Percentiles rank a stretch among this genome's conserved stretches.
Conservation (phyloP, 30 jellyfish, hydroid and myxozoan species). For the Turritopsis dohrnii region DNA sequence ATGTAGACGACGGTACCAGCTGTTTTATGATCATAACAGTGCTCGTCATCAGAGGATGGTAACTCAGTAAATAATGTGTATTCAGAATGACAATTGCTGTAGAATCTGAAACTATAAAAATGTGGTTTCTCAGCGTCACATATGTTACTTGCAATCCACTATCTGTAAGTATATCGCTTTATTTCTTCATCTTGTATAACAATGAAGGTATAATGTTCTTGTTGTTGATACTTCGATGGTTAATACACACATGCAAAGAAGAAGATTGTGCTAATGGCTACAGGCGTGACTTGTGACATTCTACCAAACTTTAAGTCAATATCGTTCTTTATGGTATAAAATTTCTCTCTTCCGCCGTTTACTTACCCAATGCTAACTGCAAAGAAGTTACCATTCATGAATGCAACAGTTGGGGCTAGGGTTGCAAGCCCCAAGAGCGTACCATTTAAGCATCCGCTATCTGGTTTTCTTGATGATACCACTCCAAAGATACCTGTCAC, state of each 20-base stretch:
- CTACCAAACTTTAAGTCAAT: too few relatives aligned
- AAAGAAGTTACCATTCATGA: conserved; percentile 12
- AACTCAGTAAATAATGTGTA: neutral
- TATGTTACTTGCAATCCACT: too few relatives aligned
- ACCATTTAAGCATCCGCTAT: neutral
- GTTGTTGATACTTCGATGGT: too few relatives aligned
- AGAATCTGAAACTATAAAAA: neutral
- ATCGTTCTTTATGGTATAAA: too few relatives aligned
- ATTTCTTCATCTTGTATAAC: too few relatives aligned
- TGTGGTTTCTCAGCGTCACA: neutral
- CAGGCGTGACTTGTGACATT: too few relatives aligned
- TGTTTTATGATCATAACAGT: neutral
- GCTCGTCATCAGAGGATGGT: neutral
- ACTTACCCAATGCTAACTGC: neutral
- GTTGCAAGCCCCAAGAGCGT: conserved; percentile 4
- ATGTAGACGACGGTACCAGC: neutral
- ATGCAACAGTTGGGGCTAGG: neutral
- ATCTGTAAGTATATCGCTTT: too few relatives aligned
- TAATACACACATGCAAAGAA: too few relatives aligned
- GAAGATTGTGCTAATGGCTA: too few relatives aligned
- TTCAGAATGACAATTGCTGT: neutral
- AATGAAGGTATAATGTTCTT: too few relatives aligned
- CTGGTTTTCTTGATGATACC: neutral
- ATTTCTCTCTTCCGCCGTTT: neutral
- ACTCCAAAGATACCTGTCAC: conserved; percentile 21